Conservation (phyloP, 2,113 vertebrate genomes). For the Progne subis region DNA sequence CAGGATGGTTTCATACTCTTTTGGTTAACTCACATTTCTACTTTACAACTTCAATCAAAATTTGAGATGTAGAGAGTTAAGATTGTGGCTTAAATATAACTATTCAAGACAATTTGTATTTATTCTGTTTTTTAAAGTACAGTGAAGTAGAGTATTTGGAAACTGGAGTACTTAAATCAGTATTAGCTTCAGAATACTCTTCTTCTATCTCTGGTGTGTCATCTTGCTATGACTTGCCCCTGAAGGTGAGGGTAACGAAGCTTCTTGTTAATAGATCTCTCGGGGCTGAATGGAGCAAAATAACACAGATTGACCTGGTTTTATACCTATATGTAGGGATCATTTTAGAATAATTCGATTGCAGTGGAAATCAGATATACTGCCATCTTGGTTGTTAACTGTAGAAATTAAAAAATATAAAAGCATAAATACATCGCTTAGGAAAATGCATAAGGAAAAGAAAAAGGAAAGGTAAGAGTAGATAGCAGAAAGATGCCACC, state of each 20-base stretch:
- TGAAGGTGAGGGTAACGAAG: fast-evolving
- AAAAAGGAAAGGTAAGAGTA: not conserved
- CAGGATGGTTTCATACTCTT: not conserved
- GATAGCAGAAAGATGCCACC: not conserved
- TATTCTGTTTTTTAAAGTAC: not conserved
- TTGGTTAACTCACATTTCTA: not conserved
- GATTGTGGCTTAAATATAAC: not conserved
- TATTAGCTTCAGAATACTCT: not conserved
- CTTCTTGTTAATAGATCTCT: not conserved
- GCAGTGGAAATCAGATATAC: not conserved
- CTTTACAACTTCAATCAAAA: not conserved
- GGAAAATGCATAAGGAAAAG: not conserved
- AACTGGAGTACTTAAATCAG: not conserved
- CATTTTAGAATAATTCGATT: not conserved
- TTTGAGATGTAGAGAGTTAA: not conserved
- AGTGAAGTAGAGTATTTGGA: not conserved
- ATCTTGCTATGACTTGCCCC: not conserved
- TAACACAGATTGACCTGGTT: not conserved
- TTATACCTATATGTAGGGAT: not conserved
- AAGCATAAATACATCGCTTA: fast-evolving
- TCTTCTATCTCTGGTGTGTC: not conserved
- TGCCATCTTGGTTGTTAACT: not conserved
- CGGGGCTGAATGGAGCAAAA: not conserved
- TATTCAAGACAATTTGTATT: not conserved
- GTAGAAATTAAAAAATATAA: not conserved